These are phyloP conservation scores for Hymenopus coronatus DNA, from an alignment of 2,888 invertebrate species.

Conservation along the genomic window DNA sequence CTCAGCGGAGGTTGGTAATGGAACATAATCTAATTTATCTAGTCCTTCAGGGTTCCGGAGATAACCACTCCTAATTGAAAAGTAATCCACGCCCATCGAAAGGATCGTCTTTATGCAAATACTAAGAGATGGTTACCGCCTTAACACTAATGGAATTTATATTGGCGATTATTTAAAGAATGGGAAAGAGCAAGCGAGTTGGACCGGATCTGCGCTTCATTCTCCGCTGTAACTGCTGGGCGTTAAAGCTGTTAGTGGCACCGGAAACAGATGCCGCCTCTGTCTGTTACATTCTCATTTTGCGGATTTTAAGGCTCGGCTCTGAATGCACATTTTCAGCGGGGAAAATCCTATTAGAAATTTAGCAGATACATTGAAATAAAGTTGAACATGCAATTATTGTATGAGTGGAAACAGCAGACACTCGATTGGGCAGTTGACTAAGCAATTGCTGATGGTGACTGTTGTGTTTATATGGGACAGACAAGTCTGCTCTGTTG, in stretches of 20 bases:
- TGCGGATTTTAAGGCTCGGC: not conserved
- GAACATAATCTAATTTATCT: too few relatives aligned
- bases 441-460: too few relatives aligned
- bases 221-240: not conserved
- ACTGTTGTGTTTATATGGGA: too few relatives aligned
- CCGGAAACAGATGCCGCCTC: not conserved
- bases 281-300: not conserved
- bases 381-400: too few relatives aligned
- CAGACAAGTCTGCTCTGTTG: too few relatives aligned
- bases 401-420: too few relatives aligned
- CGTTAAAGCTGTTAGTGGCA: not conserved
- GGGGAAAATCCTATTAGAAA: too few relatives aligned
- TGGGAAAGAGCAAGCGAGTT: not conserved
- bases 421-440: too few relatives aligned
- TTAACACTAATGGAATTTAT: not conserved
- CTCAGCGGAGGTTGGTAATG: too few relatives aligned
- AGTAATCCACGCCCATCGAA: not conserved
- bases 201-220: constrained; percentile 1
- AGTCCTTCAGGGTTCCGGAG: too few relatives aligned
- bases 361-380: too few relatives aligned
- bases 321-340: too few relatives aligned
- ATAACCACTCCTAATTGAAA: not conserved
- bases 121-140: not conserved
- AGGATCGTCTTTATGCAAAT: not conserved
- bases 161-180: not conserved